phyloP scores from a whole-genome alignment of 2,113 vertebrate genomes.

The Carassius gibelio region DNA sequence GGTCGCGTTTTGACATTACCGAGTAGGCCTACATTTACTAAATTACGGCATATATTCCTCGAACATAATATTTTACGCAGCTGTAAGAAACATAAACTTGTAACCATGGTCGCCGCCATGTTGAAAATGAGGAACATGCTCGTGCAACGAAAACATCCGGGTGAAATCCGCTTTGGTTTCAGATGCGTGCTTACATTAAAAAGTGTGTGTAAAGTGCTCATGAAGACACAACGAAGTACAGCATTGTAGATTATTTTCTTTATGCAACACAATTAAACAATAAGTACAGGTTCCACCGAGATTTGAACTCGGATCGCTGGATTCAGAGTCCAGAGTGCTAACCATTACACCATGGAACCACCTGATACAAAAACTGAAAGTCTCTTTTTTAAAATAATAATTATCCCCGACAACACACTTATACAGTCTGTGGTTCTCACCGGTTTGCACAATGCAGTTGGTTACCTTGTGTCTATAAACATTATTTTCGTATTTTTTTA shows the following conservation, averaged over 20 bases:
- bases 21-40: background rate
- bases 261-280: background rate
- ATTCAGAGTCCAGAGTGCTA: slow-evolving; percentile 97
- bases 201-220: background rate
- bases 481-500: no score
- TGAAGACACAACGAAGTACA: background rate
- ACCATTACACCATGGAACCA: slow-evolving; percentile 78
- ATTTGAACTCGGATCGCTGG: slow-evolving; percentile 96
- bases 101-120: slow-evolving; percentile 68
- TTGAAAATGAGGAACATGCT: background rate
- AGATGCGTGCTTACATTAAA: background rate
- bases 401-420: no score
- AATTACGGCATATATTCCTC: background rate
- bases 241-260: background rate
- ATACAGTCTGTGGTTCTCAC: no score
- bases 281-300: slow-evolving; percentile 81
- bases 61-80: background rate
- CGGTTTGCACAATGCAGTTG: no score
- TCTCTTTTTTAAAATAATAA: no score
- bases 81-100: slow-evolving; percentile 43
- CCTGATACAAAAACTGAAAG: fast-evolving
- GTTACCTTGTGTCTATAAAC: no score
- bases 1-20: background rate
- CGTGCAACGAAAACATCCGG: background rate
- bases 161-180: background rate